Evolutionary conservation across 2,797 vertebrate genomes (phyloP), one percentile per base, ranked within the genome.

Genomic region (Huso huso): DNA sequence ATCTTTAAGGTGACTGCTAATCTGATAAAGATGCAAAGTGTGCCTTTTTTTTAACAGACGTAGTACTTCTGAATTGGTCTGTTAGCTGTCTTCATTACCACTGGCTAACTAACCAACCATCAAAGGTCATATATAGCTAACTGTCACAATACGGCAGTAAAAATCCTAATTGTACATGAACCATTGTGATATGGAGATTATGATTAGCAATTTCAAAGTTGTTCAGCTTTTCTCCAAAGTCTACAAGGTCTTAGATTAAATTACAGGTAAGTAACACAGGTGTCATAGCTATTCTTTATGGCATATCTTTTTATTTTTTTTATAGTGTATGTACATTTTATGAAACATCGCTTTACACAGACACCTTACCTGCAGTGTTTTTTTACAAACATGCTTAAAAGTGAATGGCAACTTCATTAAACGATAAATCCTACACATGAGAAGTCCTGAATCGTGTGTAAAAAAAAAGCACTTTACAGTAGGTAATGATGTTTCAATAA

Each of bases 41-140:
- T 18, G 18, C n/a, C 10, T 62, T 62, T 61, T 61, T 62, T 62
- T 10, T 37, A 62, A 37, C 61, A 62, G 61, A 62, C 6, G 15
- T 62, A 62, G 6, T 37, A 48, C 61, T 48, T 12, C 18, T 62
- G 18, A 62, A 48, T 62, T 81, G 85, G 85, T 84, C 84, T 82
- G 84, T 86, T 86, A 84, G 84, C 84, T 84, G 84, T 86, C 85
- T 84, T 87, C 85, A 87, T 87, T 87, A 86, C 79, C 83, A 86
- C 83, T 80, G 84, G 84, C 79, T 82, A 87, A 75, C 81, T 82
- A 85, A 83, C 85, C 83, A 87, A 87, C 82, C 85, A 82, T 82
- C 83, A 87, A 87, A 87, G 85, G 85, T 87, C 85, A 87, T 86
- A 87, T 84, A 87, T 84, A 86, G 84, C 86, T 83, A 87, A 84